Percentiles rank a stretch among this genome's conserved stretches.
phyloP scores from a whole-genome alignment of 2,888 invertebrate genomes.

The Chloroclysta siterata region DNA sequence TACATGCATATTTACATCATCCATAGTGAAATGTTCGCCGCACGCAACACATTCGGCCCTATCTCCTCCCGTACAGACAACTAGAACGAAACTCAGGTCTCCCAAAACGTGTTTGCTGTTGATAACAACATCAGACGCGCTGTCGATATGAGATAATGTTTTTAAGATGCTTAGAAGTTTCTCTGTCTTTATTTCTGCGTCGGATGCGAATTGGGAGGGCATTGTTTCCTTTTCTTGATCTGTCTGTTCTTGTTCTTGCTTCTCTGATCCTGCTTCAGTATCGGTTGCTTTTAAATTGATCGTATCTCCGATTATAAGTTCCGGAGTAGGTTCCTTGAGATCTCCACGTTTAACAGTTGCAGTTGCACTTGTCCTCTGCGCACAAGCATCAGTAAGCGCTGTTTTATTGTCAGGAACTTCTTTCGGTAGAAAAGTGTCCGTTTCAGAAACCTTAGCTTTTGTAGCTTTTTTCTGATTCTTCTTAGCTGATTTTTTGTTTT shows the following conservation, averaged over 20 bases:
- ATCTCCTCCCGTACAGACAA: background rate
- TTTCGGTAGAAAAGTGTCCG: background rate
- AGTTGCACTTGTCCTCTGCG: background rate
- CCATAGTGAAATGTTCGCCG: constrained; percentile 1
- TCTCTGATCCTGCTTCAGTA: background rate
- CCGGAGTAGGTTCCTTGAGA: background rate
- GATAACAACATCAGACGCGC: constrained; percentile 19
- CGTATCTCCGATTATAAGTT: background rate
- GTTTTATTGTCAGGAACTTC: background rate
- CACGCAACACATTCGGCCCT: constrained; percentile 26
- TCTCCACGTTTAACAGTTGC: background rate
- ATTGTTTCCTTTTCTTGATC: background rate
- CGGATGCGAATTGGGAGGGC: background rate
- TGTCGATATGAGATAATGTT: constrained; percentile 19
- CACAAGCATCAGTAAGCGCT: background rate
- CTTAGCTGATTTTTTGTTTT: constrained; percentile 10
- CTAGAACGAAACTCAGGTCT: constrained; percentile 29
- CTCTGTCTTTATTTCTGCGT: constrained; percentile 11
- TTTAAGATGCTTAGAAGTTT: constrained; percentile 15
- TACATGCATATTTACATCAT: constrained; percentile 24
- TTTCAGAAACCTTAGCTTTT: constrained; percentile 12
- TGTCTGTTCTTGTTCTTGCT: background rate
- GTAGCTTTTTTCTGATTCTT: constrained; percentile 20
- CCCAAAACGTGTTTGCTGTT: constrained; percentile 28
- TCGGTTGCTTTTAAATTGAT: background rate